Evolutionary conservation across 30 jellyfish, hydroid and myxozoan genomes (phyloP), one percentile per base, ranked within the genome.

Genomic region (Haliclystus octoradiatus): DNA sequence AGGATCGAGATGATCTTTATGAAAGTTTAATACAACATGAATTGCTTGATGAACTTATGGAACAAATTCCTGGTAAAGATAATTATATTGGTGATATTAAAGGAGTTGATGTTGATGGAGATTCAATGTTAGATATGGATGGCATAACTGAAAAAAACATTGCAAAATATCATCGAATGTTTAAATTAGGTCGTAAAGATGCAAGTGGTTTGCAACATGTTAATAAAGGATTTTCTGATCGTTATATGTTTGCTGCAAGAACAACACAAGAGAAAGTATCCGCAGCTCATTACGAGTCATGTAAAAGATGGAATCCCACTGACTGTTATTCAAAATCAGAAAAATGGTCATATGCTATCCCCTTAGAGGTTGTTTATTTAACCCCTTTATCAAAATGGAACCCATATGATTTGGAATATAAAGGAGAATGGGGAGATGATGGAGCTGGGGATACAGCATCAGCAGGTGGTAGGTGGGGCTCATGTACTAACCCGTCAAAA

Each of bases 301-400:
- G 73, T 63, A 82, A 81, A 7, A 51, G 29, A 4, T 64, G 70
- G 13, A 68, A 72, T 30, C 63, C 50, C 1, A 60, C 62, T 22
- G 57, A 57, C 28, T 83, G 95, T 69, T 29, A 68, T 25, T 69
- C 28, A 52, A 49, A 29, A 19, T 26, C 66, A 26, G 88, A 88
- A 40, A 88, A 80, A 50, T 88, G 97, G 97, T 57, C 94, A n/a
- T 88, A 90, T 82, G 97, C 97, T 14, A 88, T 88, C 25, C 97
- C 97, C 29, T 65, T 88, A 53, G 97, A 88, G 63, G 34, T 88
- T 68, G 79, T 88, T 62, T 88, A 74, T 50, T 71, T 88, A 72
- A 88, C 94, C 12, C 97, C 97, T 1, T 67, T 88, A 72, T 79
- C 81, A 2, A 75, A 81, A 26, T 88, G 97, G 97, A 88, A 88